Evolutionary conservation across 1,140 invertebrate species (phyloP).

Genomic region (Drosophila prosaltans): DNA sequence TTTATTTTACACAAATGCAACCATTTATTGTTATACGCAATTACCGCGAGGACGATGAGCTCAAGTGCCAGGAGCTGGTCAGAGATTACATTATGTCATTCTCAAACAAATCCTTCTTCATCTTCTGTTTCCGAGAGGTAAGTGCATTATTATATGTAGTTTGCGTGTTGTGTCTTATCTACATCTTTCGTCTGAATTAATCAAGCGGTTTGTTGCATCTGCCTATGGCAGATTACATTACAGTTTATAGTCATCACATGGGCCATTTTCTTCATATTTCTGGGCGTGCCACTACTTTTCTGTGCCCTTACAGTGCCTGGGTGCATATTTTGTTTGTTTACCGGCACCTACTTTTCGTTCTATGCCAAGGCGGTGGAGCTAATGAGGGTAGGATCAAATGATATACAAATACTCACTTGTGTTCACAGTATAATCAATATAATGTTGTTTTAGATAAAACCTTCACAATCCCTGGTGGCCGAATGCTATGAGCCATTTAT

Average conservation of each 20-base stretch:
- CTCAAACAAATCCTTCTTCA: constrained; percentile 72
- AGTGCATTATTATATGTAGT: constrained; percentile 12
- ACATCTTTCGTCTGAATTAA: neutral
- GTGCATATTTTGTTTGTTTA: constrained; percentile 73
- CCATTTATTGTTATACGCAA: constrained; percentile 81
- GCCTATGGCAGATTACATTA: constrained; percentile 68
- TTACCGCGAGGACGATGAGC: constrained; percentile 74
- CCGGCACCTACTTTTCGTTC: constrained; percentile 75
- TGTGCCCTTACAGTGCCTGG: constrained; percentile 75
- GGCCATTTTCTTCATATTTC: constrained; percentile 82
- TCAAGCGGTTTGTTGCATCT: constrained; percentile 16
- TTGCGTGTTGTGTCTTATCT: constrained; percentile 54
- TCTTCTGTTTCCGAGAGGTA: constrained; percentile 77
- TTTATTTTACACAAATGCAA: constrained; percentile 43
- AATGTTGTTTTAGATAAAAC: constrained; percentile 51
- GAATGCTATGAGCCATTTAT: constrained; percentile 82
- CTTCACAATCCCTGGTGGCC: constrained; percentile 72
- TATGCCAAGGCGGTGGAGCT: constrained; percentile 77
- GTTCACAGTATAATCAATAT: neutral
- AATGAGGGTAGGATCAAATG: constrained; percentile 51
- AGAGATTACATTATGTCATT: constrained; percentile 81
- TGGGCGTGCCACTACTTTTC: constrained; percentile 76
- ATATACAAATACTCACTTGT: too few species aligned
- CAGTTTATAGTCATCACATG: constrained; percentile 82
- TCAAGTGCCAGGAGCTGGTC: constrained; percentile 79